A percentile compares a stretch with the other conserved stretches of the same genome.
Evolutionary conservation across 1,140 invertebrate species (phyloP).

Genomic region (Rhysida immarginata): DNA sequence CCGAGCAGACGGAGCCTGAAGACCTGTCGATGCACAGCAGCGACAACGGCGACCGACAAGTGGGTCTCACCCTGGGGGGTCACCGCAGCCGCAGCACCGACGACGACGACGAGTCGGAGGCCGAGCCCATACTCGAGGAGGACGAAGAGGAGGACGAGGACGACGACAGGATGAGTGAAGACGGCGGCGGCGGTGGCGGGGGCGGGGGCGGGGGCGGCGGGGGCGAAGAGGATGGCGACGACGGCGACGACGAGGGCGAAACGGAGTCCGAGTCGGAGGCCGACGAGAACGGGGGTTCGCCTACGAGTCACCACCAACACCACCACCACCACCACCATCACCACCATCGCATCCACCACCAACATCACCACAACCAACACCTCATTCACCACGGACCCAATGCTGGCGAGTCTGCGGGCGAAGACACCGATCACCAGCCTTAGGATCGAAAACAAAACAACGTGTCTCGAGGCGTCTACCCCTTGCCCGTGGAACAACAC

Average conservation of each 20-base stretch:
- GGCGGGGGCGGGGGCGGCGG: neutral
- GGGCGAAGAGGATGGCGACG: slow-evolving; percentile 10
- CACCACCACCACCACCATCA: too few species aligned
- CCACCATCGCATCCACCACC: too few species aligned
- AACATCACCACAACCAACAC: too few species aligned
- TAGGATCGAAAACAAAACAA: too few species aligned
- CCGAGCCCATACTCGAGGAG: slow-evolving; percentile 9
- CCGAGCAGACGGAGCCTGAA: slow-evolving; percentile 77
- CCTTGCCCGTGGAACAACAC: too few species aligned
- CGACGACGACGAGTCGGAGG: slow-evolving; percentile 8
- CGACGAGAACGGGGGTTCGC: slow-evolving; percentile 3
- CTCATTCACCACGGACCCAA: too few species aligned
- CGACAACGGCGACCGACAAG: slow-evolving; percentile 8
- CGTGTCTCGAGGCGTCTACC: too few species aligned
- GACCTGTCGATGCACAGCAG: slow-evolving; percentile 48
- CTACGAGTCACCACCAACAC: too few species aligned
- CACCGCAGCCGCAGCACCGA: slow-evolving; percentile 11
- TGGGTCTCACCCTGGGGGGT: neutral
- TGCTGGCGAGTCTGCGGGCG: too few species aligned
- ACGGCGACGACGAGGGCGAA: slow-evolving; percentile 8
- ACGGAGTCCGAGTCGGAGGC: neutral
- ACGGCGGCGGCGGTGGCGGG: slow-evolving; percentile 8
- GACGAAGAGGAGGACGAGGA: slow-evolving; percentile 7
- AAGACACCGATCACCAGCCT: too few species aligned
- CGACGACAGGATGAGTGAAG: slow-evolving; percentile 8